These are phyloP conservation scores for Drosophila atroscutellata DNA, from an alignment of 2,888 invertebrate genomes.

Conservation along the genomic window DNA sequence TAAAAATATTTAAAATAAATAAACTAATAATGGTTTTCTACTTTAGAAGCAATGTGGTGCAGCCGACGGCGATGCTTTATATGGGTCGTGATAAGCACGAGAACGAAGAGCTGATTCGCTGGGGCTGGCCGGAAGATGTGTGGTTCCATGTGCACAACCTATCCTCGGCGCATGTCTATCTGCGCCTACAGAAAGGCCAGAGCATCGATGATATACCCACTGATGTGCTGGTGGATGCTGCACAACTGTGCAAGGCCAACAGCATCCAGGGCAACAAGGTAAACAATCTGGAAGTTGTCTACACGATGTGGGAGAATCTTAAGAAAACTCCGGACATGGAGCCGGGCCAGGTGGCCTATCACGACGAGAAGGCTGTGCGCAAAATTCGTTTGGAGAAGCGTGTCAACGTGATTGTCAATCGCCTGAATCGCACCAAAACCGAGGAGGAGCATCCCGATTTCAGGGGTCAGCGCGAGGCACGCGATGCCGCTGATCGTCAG, in stretches of 20 bases:
- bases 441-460: constrained; percentile 92
- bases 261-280: constrained; percentile 97
- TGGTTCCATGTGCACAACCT: constrained; percentile 99
- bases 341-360: constrained; percentile 97
- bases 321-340: constrained; percentile 99
- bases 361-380: constrained; percentile 94
- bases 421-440: constrained; percentile 96
- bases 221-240: constrained; percentile 97
- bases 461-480: constrained; percentile 91
- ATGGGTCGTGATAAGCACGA: constrained; percentile 99
- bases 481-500: constrained; percentile 94
- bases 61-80: constrained; percentile 94
- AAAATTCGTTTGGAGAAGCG: constrained; percentile 95
- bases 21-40: constrained; percentile 90
- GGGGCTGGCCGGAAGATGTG: constrained; percentile 99
- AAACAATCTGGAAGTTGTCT: constrained; percentile 98
- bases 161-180: constrained; percentile 99
- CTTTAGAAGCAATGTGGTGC: constrained; percentile 93
- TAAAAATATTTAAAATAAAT: constrained; percentile 41
- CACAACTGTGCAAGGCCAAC: constrained; percentile 99
- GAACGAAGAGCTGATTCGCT: constrained; percentile 99
- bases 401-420: constrained; percentile 95
- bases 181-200: constrained; percentile 94
- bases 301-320: constrained; percentile 99
- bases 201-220: constrained; percentile 97